A percentile compares a stretch with the other conserved stretches of the same genome.
phyloP scores from a whole-genome alignment of 2,797 vertebrate genomes.

The Lithobates pipiens region DNA sequence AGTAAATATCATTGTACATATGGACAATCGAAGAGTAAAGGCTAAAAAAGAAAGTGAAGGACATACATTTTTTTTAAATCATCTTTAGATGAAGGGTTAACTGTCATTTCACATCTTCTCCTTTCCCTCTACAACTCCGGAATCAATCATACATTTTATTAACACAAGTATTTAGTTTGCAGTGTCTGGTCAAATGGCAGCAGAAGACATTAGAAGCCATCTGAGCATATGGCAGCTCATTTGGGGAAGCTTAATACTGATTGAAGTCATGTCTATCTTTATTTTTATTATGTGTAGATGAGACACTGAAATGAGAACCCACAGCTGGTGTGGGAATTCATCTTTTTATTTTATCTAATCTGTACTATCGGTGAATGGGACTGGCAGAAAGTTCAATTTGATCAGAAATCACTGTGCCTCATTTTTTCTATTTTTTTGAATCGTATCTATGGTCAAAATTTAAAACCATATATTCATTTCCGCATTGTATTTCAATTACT shows the following conservation, averaged over 20 bases:
- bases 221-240: not conserved
- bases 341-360: not conserved
- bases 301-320: not conserved
- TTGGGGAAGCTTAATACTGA: not conserved
- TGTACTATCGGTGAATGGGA: not conserved
- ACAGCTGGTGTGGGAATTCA: not conserved
- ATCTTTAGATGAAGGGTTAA: not conserved
- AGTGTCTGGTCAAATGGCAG: not conserved
- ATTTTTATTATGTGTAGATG: constrained; percentile 18
- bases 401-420: not conserved
- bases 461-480: no score
- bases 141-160: constrained; percentile 11
- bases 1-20: not conserved
- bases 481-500: no score
- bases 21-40: not conserved
- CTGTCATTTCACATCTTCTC: not conserved
- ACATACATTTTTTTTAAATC: not conserved
- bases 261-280: not conserved
- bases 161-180: constrained; percentile 2
- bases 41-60: not conserved
- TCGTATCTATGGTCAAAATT: no score
- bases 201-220: not conserved
- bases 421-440: not conserved
- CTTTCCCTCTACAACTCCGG: not conserved
- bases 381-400: not conserved